phyloP scores from a whole-genome alignment of 2,888 invertebrate genomes.

The Diachrysia chrysitis region DNA sequence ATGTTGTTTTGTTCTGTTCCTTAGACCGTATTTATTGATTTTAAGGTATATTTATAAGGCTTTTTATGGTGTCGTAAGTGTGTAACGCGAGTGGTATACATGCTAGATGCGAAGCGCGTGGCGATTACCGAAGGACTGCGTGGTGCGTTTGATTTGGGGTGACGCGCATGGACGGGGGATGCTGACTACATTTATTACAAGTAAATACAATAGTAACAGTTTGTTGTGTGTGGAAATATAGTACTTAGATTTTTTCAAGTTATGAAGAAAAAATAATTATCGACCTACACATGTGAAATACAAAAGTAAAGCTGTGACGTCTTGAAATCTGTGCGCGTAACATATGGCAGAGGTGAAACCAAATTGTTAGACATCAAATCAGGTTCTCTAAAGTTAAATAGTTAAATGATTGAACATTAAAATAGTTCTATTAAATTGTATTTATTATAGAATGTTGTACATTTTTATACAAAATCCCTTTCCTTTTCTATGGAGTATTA shows the following conservation, averaged over 20 bases:
- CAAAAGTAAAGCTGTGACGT: neutral
- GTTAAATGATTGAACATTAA: no score
- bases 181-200: slow-evolving; percentile 72
- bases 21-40: slow-evolving; percentile 61
- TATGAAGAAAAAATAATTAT: no score
- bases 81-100: slow-evolving; percentile 61
- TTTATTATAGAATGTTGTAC: no score
- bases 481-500: no score
- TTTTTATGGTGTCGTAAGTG: slow-evolving; percentile 61
- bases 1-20: slow-evolving; percentile 45
- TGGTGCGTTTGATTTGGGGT: slow-evolving; percentile 77
- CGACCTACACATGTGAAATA: no score
- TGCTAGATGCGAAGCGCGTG: slow-evolving; percentile 74
- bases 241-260: slow-evolving; percentile 5
- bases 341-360: neutral
- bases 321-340: neutral
- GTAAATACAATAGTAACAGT: slow-evolving; percentile 69
- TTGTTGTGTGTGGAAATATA: slow-evolving; percentile 43
- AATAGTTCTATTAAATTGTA: no score
- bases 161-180: slow-evolving; percentile 83
- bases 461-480: no score
- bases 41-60: slow-evolving; percentile 56
- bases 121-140: slow-evolving; percentile 84
- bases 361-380: no score
- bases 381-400: no score